Conservation (phyloP, 2,113 vertebrate genomes). For the Acinonyx jubatus region DNA sequence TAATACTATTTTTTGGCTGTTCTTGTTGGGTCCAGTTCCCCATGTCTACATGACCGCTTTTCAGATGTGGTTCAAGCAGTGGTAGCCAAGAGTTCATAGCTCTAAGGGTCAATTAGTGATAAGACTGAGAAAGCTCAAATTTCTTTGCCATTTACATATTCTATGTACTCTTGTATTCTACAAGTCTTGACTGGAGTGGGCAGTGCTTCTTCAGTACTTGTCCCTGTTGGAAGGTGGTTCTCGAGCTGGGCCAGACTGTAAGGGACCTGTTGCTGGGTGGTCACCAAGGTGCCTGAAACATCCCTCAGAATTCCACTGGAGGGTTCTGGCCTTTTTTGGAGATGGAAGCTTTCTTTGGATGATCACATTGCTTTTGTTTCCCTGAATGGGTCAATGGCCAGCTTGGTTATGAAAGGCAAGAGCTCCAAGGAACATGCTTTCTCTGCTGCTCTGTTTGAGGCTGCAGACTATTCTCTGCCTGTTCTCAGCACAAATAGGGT, state of each 20-base stretch:
- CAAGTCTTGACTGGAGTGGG: not conserved
- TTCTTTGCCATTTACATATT: not conserved
- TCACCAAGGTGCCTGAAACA: not conserved
- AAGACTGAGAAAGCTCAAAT: not conserved
- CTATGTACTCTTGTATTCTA: not conserved
- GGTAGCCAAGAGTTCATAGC: not conserved
- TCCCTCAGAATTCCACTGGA: not conserved
- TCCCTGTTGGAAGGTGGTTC: not conserved
- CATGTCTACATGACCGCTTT: not conserved
- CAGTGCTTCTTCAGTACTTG: not conserved
- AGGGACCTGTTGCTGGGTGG: not conserved
- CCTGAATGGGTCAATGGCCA: not conserved
- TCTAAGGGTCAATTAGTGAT: not conserved
- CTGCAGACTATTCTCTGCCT: not conserved
- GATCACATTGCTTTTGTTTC: not conserved
- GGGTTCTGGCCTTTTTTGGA: not conserved
- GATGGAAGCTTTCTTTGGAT: not conserved
- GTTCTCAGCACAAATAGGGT: not conserved
- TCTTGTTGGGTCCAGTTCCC: not conserved
- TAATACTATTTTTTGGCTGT: not conserved
- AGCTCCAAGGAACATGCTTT: not conserved
- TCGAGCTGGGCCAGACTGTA: not conserved
- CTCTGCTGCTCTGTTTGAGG: not conserved
- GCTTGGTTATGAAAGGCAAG: not conserved
- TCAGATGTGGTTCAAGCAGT: not conserved